These are phyloP conservation scores for Palythoa grandiflora DNA, from an alignment of 92 coral and sea anemone genomes.

Conservation along the genomic window DNA sequence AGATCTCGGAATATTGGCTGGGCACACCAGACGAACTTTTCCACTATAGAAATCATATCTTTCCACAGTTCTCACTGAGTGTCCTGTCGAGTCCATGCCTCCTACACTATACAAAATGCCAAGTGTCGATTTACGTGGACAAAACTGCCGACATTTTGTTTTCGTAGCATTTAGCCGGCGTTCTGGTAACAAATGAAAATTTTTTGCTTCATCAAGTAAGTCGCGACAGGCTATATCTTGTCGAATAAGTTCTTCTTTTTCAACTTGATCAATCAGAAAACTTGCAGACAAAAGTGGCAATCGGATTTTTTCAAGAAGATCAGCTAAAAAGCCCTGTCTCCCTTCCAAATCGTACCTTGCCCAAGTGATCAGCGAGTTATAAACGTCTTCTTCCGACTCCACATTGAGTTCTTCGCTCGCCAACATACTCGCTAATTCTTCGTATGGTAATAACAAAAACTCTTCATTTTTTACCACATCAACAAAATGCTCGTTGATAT, in stretches of 20 bases:
- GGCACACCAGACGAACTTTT: constrained; percentile 72
- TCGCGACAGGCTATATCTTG: constrained; percentile 82
- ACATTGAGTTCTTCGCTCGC: constrained; percentile 84
- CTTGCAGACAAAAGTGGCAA: constrained; percentile 89
- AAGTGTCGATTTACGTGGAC: constrained; percentile 74
- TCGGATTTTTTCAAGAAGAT: constrained; percentile 75
- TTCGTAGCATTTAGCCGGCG: constrained; percentile 56
- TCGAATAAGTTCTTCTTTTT: constrained; percentile 91
- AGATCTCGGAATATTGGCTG: constrained; percentile 76
- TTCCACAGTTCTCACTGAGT: constrained; percentile 82
- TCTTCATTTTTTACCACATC: constrained; percentile 90
- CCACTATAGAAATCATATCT: constrained; percentile 81
- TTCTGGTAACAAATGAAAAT: constrained; percentile 88
- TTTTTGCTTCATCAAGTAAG: constrained; percentile 88
- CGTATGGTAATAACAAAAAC: constrained; percentile 74
- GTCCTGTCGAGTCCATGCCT: constrained; percentile 93
- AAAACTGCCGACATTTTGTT: constrained; percentile 38
- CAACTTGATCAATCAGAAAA: constrained; percentile 86
- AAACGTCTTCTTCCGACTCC: constrained; percentile 90
- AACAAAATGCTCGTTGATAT: constrained; percentile 79
- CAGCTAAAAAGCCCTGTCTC: constrained; percentile 75
- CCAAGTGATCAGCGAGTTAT: constrained; percentile 87
- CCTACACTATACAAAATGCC: constrained; percentile 77
- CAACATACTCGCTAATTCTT: constrained; percentile 72
- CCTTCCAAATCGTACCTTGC: constrained; percentile 75